These are phyloP conservation scores for Urocitellus parryii DNA, from an alignment of 2,113 vertebrate species.

Conservation along the genomic window DNA sequence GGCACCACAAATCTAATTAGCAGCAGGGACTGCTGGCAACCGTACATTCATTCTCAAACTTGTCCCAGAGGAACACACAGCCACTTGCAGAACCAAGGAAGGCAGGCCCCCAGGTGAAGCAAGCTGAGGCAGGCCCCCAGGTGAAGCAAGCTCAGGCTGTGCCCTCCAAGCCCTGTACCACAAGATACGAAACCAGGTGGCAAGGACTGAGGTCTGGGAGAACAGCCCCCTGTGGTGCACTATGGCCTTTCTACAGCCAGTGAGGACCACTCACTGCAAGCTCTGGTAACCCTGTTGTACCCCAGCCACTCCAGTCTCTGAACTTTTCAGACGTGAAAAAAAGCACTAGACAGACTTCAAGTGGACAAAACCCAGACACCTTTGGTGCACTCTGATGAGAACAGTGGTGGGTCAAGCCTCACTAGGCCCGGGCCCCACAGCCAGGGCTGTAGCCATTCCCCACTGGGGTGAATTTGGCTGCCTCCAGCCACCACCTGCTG, in stretches of 20 bases:
- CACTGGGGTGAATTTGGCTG: not conserved
- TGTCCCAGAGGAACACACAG: not conserved
- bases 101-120: not conserved
- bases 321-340: conserved; percentile 80
- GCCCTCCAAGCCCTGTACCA: not conserved
- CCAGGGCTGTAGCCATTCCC: not conserved
- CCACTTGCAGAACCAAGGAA: not conserved
- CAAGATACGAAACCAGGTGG: not conserved
- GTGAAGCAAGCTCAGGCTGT: fast-evolving
- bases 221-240: not conserved
- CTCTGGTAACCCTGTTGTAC: conserved; percentile 82
- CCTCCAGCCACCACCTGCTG: not conserved
- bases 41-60: not conserved
- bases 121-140: not conserved
- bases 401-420: conserved; percentile 87
- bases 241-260: conserved; percentile 81
- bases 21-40: no score
- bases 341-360: conserved; percentile 84
- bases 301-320: conserved; percentile 87
- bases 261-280: conserved; percentile 85
- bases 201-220: not conserved
- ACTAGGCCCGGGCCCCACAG: not conserved
- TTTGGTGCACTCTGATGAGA: conserved; percentile 85
- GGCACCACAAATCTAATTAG: no score
- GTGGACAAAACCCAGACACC: conserved; percentile 88